Base-by-base conservation (phyloP, 2,113 vertebrate species). In the Rhodinocichla rosea region DNA sequence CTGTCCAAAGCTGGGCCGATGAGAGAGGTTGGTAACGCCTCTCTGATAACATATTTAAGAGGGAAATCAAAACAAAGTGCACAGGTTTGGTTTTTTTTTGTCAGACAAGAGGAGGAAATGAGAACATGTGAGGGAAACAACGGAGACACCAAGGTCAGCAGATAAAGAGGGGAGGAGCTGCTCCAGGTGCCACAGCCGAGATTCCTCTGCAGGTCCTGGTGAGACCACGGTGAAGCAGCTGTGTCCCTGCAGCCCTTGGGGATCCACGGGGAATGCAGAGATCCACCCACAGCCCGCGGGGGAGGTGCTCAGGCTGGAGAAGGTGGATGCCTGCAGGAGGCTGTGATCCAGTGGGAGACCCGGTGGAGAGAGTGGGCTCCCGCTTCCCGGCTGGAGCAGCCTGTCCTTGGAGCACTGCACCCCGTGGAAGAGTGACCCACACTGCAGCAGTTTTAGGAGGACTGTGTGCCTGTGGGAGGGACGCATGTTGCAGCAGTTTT, bases 151-250 rank as follows among this genome's bases (percentile, higher is more conserved):
- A 27, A 40, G 57, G 30, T 27, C 45, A 50, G 35, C 20, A 28
- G 4, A 63, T 22, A 50, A 50, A 28, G 22, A 40, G 22, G n/a
- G 15, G 1, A 60, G 13, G 22, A 77, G 3, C 1, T 27, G 45
- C 35, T 50, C 45, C 57, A 40, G 57, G 35, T 1, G 1, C 10
- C 2, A 1, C 7, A 60, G 27, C n/a, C 2, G 1, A 19, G 44
- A 18, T 26, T 60, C 44, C 27, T 30, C 56, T 39, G 56, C 44
- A 60, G 42, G 15, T 27, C 0, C 1, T 37, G 55, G 42, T 23
- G 55, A 60, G n/a, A 23, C 27, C n/a, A 19, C 2, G 27, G 56
- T 24, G 44, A 32, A 4, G 21, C 15, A 39, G 44, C 12, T 32
- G 12, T 8, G 26, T 2, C 24, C 32, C 53, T 28, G 16, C 70